Base-by-base conservation (phyloP, 1,140 invertebrate genomes). In the Cryptotermes secundus region DNA sequence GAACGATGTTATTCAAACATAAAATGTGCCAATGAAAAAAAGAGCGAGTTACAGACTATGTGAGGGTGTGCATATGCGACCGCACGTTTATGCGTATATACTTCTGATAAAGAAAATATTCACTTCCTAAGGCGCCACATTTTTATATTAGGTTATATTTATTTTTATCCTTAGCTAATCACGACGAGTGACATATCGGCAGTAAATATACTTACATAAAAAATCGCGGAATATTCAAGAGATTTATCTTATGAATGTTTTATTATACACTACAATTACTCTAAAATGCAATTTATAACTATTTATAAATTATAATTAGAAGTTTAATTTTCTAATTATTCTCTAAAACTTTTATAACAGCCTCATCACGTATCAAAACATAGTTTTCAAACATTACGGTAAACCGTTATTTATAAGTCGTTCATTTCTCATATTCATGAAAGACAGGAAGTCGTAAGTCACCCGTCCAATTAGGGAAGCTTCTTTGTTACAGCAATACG, bases 401-500 rank as follows among this genome's bases (percentile, higher is more conserved):
- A 14, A n/a, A 72, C 3, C 24, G 19, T 59, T 59, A 26, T 3
- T 72, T 14, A 9, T 72, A 26, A 31, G 53, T 59, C 14, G 10
- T 72, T 72, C n/a, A 6, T 31, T 72, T 31, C 26, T 72, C 31
- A n/a, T 4, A 2, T 72, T 72, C 16, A 14, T 72, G 26, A 31
- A 72, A 72, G 59, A 72, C 59, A 6, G 59, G 59, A 72, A 72
- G 59, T 72, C 59, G 16, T 72, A 72, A 72, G 59, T 72, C 14
- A 72, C 59, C n/a, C 26, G 59, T 72, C 59, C 59, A 72, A 72
- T 72, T 72, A 72, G 59, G 26, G n/a, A 72, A n/a, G 59, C n/a
- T 72, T 31, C 59, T 26, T 72, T 72, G 59, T 14, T 72, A 72
- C 31, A 4, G 59, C 59, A 72, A 72, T 72, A 72, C 26, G n/a